phyloP scores from a whole-genome alignment of 2,113 vertebrate species.

The Sitta europaea region DNA sequence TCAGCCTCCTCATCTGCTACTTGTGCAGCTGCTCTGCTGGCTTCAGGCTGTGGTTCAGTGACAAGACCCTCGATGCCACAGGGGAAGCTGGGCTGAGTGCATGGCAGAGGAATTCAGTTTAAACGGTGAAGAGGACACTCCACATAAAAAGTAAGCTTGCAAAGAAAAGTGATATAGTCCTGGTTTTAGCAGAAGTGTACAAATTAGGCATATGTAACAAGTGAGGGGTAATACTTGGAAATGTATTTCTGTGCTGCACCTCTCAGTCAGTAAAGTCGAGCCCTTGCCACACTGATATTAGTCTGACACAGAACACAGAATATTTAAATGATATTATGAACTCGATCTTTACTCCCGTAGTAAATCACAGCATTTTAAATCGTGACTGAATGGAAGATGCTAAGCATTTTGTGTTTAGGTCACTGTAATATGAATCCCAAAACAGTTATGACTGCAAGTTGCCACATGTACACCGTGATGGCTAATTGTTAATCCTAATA shows the following conservation, averaged over 20 bases:
- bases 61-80: not conserved
- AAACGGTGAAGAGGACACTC: not conserved
- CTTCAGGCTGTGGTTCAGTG: not conserved
- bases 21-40: slow-evolving; percentile 20
- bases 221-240: not conserved
- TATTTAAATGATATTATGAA: not conserved
- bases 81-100: not conserved
- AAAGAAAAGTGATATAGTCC: not conserved
- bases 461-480: not conserved
- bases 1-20: not conserved
- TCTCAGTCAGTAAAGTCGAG: not conserved
- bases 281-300: not conserved
- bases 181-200: not conserved
- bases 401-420: not conserved
- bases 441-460: not conserved
- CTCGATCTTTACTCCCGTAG: not conserved
- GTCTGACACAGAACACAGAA: not conserved
- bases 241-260: not conserved
- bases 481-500: not conserved
- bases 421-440: not conserved
- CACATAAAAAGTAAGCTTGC: not conserved
- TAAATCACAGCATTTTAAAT: not conserved
- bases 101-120: not conserved
- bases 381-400: not conserved
- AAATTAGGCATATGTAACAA: not conserved